Percentiles rank a stretch among this genome's conserved stretches.
Conservation (phyloP, 2,888 invertebrate species). For the Steinernema hermaphroditum region DNA sequence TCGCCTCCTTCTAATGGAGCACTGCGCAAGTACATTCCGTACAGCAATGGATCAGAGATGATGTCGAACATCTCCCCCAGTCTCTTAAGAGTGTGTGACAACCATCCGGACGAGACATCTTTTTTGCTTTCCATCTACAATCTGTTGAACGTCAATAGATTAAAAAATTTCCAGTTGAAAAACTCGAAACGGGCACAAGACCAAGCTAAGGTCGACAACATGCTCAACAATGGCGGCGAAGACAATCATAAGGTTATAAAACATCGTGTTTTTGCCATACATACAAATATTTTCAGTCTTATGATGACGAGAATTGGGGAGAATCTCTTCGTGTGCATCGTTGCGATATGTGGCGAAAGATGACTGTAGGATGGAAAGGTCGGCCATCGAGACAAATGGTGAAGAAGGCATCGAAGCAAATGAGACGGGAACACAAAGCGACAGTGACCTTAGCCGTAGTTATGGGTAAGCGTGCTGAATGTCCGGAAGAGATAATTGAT, state of each 20-base stretch:
- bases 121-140: not conserved
- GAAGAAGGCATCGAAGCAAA: constrained; percentile 65
- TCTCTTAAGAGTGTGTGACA: not conserved
- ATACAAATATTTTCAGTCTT: not conserved
- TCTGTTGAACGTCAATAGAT: not conserved
- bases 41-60: not conserved
- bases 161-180: constrained; percentile 2
- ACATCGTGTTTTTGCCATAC: too few species aligned
- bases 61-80: not conserved
- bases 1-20: not conserved
- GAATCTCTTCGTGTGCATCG: constrained; percentile 9
- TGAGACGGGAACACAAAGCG: constrained; percentile 85
- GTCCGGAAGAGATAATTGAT: too few species aligned
- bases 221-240: too few species aligned
- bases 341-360: constrained; percentile 33
- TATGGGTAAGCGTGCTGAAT: constrained; percentile 78
- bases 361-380: constrained; percentile 53
- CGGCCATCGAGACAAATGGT: constrained; percentile 58
- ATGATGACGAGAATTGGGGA: constrained; percentile 5
- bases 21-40: constrained; percentile 1
- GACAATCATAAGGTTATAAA: too few species aligned
- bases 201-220: not conserved
- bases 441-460: constrained; percentile 98
- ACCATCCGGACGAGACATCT: not conserved
- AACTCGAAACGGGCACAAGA: not conserved